Conservation (phyloP, 2,888 invertebrate species). For the Chloroclysta siterata region DNA sequence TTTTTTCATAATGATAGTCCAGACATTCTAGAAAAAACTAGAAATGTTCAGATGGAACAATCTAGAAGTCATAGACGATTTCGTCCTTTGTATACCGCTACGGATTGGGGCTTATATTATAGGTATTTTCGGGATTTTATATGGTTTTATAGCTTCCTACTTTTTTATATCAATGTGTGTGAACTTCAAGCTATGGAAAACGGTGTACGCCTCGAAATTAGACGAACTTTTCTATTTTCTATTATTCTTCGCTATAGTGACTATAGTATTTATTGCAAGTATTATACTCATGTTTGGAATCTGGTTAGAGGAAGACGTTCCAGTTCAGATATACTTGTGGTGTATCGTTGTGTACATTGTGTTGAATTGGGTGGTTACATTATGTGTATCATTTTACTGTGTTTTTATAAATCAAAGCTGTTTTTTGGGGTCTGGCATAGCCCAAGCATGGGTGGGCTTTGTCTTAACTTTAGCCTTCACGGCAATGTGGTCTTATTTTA, state of each 20-base stretch:
- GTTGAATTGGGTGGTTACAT: constrained; percentile 45
- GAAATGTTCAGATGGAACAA: constrained; percentile 27
- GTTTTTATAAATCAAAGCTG: constrained; percentile 41
- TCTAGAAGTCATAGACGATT: constrained; percentile 25
- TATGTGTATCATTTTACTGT: constrained; percentile 46
- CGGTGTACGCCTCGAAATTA: constrained; percentile 46
- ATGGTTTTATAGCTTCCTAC: constrained; percentile 47
- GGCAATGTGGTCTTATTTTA: constrained; percentile 46
- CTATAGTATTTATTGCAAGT: constrained; percentile 44
- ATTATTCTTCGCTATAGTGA: constrained; percentile 38
- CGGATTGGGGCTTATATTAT: constrained; percentile 45
- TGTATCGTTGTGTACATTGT: constrained; percentile 44
- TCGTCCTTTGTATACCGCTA: constrained; percentile 49
- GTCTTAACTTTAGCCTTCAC: constrained; percentile 44
- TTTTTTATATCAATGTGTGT: constrained; percentile 46
- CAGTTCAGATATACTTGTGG: constrained; percentile 49
- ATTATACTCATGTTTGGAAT: constrained; percentile 47
- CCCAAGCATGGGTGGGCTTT: constrained; percentile 37
- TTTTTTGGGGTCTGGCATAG: constrained; percentile 46
- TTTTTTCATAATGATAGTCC: not conserved
- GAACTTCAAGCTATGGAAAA: constrained; percentile 45
- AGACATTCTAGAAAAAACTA: not conserved
- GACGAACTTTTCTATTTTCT: constrained; percentile 48
- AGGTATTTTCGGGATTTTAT: constrained; percentile 45
- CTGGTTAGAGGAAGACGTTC: constrained; percentile 32